Evolutionary conservation across 2,888 invertebrate genomes (phyloP), one percentile per base, ranked within the genome.

Genomic region (Eupithecia insigniata): DNA sequence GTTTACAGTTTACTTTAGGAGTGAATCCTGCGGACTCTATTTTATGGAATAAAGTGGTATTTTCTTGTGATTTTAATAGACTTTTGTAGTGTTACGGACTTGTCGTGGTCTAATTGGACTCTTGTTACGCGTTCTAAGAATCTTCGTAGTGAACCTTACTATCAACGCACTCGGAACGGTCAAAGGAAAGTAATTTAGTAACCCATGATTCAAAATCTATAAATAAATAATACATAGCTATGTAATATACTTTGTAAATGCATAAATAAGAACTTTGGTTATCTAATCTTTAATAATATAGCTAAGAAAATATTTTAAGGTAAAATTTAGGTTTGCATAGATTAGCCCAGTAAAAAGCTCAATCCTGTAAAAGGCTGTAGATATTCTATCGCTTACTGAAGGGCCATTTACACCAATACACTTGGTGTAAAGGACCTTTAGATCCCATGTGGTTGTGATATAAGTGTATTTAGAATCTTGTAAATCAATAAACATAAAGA

Each of bases 391-490:
- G 74, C 74, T 71, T 74, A 26, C 36, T 64, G 26, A 39, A 36
- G 64, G 34, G 22, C 36, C 36, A 34, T 64, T 26, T 64, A 64
- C 64, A 64, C 36, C 36, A 36, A 10, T n/a, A 60, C n/a, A 30
- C 18, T 32, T 39, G 36, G 16, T 64, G 64, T 39, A 39, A 64
- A 39, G 6, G 64, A 16, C 22, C 26, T 64, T 36, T 64, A 64
- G 64, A 80, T 78, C 79, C 83, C 84, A 77, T 82, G 83, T 83
- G 88, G 88, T 88, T 88, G 88, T 88, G 89, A 88, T 66, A 61
- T 79, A 80, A 75, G 72, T 75, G 72, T 81, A 78, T 70, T 39
- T 55, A 36, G 36, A 30, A 30, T 43, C 18, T 67, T 68, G 28
- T 68, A 58, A 68, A 70, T 60, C 66, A 66, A 70, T 70, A 51